A percentile compares a stretch with the other conserved stretches of the same genome.
Evolutionary conservation across 2,888 invertebrate species (phyloP).

Genomic region (Osmoderma eremita): DNA sequence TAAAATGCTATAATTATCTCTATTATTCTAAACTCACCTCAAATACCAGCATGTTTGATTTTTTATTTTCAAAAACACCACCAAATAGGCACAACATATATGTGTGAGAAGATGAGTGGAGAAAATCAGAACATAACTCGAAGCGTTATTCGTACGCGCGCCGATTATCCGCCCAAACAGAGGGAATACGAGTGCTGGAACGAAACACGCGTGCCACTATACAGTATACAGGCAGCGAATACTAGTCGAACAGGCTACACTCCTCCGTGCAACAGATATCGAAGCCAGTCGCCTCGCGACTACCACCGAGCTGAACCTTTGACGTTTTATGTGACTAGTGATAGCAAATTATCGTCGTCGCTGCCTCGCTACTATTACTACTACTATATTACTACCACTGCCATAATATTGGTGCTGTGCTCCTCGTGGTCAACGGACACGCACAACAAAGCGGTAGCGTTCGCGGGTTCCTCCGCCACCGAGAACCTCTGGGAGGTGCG

Average conservation of each 20-base stretch:
- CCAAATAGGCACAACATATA: constrained; percentile 38
- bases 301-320: constrained; percentile 16
- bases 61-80: constrained; percentile 31
- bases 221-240: constrained; percentile 24
- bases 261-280: constrained; percentile 27
- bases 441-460: constrained; percentile 22
- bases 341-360: constrained; percentile 30
- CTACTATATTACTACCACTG: constrained; percentile 23
- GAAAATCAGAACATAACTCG: constrained; percentile 24
- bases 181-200: constrained; percentile 13
- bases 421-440: constrained; percentile 30
- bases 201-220: constrained; percentile 33
- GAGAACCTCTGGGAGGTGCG: constrained; percentile 3
- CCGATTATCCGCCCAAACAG: constrained; percentile 6
- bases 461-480: constrained; percentile 23
- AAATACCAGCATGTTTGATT: constrained; percentile 47
- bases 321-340: constrained; percentile 24
- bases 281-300: constrained; percentile 29
- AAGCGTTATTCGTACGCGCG: not conserved
- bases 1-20: too few species aligned
- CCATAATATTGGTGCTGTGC: not conserved
- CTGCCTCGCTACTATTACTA: constrained; percentile 33
- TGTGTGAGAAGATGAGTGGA: not conserved
- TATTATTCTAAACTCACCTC: constrained; percentile 44
- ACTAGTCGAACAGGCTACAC: constrained; percentile 7